A percentile compares a stretch with the other conserved stretches of the same genome.
phyloP scores from a whole-genome alignment of 2,888 invertebrate genomes.

The Trilocha varians region DNA sequence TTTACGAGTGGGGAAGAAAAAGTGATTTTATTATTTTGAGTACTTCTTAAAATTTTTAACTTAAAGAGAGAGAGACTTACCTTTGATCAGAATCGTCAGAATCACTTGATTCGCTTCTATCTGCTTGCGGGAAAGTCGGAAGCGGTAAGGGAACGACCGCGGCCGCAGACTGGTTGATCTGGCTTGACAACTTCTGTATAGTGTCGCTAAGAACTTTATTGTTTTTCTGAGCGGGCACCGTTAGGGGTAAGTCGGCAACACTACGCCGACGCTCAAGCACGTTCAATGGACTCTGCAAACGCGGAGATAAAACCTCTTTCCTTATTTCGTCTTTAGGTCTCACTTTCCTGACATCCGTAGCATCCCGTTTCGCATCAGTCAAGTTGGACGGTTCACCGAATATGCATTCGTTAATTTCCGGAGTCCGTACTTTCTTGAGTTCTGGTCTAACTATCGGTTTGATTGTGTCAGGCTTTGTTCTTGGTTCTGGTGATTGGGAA shows the following conservation, averaged over 20 bases:
- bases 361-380: slow-evolving; percentile 44
- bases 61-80: slow-evolving; percentile 23
- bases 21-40: too few species aligned
- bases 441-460: slow-evolving; percentile 38
- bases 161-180: slow-evolving; percentile 59
- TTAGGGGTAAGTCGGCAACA: slow-evolving; percentile 50
- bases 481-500: slow-evolving; percentile 32
- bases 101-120: slow-evolving; percentile 61
- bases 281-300: slow-evolving; percentile 51
- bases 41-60: too few species aligned
- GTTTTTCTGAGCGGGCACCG: slow-evolving; percentile 53
- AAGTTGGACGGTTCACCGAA: slow-evolving; percentile 57
- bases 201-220: slow-evolving; percentile 76
- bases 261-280: slow-evolving; percentile 58
- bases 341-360: slow-evolving; percentile 44
- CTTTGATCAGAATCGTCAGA: slow-evolving; percentile 64
- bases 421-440: slow-evolving; percentile 36
- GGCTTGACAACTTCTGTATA: slow-evolving; percentile 74
- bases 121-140: slow-evolving; percentile 48
- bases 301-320: slow-evolving; percentile 23
- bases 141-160: slow-evolving; percentile 40
- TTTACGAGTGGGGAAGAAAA: too few species aligned
- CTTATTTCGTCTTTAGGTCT: slow-evolving; percentile 41
- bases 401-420: slow-evolving; percentile 40
- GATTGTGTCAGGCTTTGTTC: slow-evolving; percentile 26